phyloP scores from a whole-genome alignment of 2,888 invertebrate genomes.

The Loripinus fragilis region DNA sequence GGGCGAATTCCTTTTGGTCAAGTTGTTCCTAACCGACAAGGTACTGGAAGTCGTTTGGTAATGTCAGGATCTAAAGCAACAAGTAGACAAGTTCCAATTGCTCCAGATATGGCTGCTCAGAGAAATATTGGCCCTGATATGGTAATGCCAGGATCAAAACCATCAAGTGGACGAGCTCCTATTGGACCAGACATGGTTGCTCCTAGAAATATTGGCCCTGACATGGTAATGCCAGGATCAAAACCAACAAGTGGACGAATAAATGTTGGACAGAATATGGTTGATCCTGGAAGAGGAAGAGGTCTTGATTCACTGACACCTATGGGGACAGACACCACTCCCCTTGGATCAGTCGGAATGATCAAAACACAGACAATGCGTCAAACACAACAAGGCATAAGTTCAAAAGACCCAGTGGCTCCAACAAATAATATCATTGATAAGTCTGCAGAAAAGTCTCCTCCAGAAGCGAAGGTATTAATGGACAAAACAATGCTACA shows the following conservation, averaged over 20 bases:
- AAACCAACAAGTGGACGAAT: not conserved
- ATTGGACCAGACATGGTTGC: not conserved
- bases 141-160: not conserved
- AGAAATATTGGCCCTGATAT: not conserved
- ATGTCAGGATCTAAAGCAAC: not conserved
- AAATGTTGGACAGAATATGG: not conserved
- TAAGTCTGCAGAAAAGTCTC: not conserved
- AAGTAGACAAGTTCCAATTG: not conserved
- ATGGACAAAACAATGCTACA: slow-evolving; percentile 17
- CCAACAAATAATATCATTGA: not conserved
- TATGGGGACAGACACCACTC: too few species aligned
- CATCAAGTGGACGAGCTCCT: not conserved
- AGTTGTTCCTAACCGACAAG: not conserved
- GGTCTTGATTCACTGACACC: too few species aligned
- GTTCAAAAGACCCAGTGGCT: not conserved
- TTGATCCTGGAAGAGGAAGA: too few species aligned
- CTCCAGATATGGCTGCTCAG: not conserved
- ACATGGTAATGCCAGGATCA: not conserved
- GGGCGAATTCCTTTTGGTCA: not conserved
- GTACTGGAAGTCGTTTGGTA: not conserved
- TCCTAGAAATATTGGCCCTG: not conserved
- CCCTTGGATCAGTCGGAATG: too few species aligned
- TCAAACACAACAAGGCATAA: too few species aligned
- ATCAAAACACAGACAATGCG: too few species aligned
- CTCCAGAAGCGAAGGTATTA: not conserved